Conservation (phyloP, 2,113 vertebrate species). For the Ellobius talpinus region DNA sequence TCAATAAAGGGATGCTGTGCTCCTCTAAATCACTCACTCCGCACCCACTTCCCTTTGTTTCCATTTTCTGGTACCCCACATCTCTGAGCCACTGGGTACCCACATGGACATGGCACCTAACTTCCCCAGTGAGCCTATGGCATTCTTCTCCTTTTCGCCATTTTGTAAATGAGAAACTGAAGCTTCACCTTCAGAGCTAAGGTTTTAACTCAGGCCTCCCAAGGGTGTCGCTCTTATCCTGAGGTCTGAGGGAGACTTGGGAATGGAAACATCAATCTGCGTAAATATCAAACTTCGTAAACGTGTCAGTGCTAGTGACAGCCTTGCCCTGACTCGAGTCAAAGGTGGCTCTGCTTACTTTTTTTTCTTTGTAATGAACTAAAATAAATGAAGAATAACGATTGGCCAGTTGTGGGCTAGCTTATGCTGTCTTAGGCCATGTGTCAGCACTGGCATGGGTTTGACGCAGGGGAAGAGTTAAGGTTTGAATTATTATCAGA, state of each 20-base stretch:
- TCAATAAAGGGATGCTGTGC: background rate
- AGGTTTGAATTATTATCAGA: slow-evolving; percentile 88
- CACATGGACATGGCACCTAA: background rate
- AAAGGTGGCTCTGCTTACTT: slow-evolving; percentile 45
- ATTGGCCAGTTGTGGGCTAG: slow-evolving; percentile 15
- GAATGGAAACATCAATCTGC: background rate
- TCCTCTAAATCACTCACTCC: background rate
- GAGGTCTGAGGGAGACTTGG: background rate
- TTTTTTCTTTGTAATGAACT: background rate
- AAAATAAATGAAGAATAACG: slow-evolving; percentile 35
- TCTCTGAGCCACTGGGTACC: background rate
- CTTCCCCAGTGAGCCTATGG: background rate
- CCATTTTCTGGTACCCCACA: background rate
- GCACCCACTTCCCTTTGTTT: background rate
- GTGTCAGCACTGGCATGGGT: slow-evolving; percentile 53
- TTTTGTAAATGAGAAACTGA: slow-evolving; percentile 27
- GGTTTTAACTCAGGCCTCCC: background rate
- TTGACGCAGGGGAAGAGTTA: slow-evolving; percentile 83
- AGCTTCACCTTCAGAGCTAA: background rate
- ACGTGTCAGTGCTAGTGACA: slow-evolving; percentile 54
- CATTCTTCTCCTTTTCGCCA: background rate
- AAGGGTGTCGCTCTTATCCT: background rate
- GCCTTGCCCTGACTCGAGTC: slow-evolving; percentile 64
- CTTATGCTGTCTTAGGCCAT: slow-evolving; percentile 58
- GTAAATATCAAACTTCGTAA: too few species aligned